phyloP scores from a whole-genome alignment of 1,140 invertebrate genomes.

The Drosophila hydei region DNA sequence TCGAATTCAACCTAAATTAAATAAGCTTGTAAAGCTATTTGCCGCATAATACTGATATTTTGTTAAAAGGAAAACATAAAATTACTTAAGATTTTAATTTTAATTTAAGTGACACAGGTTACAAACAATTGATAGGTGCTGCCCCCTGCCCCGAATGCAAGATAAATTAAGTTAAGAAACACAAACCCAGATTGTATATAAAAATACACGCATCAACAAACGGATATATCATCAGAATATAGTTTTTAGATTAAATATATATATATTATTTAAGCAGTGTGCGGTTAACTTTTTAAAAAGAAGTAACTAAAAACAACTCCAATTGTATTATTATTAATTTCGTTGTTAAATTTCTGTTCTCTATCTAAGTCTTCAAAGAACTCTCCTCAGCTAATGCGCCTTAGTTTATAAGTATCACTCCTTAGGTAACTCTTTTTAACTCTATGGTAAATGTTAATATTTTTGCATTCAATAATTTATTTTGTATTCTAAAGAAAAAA shows the following conservation, averaged over 20 bases:
- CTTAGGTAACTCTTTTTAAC: slow-evolving; percentile 38
- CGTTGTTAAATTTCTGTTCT: slow-evolving; percentile 49
- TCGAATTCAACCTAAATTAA: background rate
- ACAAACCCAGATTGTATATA: slow-evolving; percentile 44
- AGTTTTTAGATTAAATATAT: slow-evolving; percentile 16
- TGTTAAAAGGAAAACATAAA: slow-evolving; percentile 1
- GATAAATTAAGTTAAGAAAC: slow-evolving; percentile 16
- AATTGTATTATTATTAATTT: slow-evolving; percentile 46
- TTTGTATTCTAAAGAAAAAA: slow-evolving; percentile 59
- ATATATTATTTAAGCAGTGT: slow-evolving; percentile 37
- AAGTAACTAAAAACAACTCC: slow-evolving; percentile 21
- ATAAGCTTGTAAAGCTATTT: slow-evolving; percentile 13
- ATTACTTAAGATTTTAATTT: slow-evolving; percentile 6
- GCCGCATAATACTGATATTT: slow-evolving; percentile 41
- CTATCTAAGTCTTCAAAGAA: slow-evolving; percentile 47
- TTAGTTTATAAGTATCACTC: slow-evolving; percentile 37
- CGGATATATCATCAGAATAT: slow-evolving; percentile 38
- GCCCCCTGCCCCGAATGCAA: slow-evolving; percentile 12
- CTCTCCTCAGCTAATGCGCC: slow-evolving; percentile 27
- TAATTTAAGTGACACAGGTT: slow-evolving; percentile 13
- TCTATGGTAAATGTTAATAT: slow-evolving; percentile 52
- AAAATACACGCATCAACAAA: slow-evolving; percentile 8
- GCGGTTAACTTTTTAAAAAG: slow-evolving; percentile 24
- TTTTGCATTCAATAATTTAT: slow-evolving; percentile 78
- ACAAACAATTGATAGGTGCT: slow-evolving; percentile 15